Evolutionary conservation across 1,140 invertebrate genomes (phyloP).

Genomic region (Meloidogyne exigua): DNA sequence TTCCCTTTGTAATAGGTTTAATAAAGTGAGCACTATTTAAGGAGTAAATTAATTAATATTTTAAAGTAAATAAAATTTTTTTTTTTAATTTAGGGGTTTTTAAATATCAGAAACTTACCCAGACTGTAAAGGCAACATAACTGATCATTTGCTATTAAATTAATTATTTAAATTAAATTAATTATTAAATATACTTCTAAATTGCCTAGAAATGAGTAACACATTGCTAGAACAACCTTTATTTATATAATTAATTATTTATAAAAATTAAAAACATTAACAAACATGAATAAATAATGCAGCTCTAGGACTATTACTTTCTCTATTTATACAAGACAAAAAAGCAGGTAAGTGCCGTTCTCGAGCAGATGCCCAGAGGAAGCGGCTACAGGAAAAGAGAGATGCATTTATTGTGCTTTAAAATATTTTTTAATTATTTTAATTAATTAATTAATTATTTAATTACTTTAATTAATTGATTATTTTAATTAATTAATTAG

Average conservation of each 20-base stretch:
- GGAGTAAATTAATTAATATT: no score
- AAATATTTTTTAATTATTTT: background rate
- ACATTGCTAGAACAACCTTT: constrained; percentile 29
- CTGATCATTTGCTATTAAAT: constrained; percentile 23
- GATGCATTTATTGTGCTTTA: constrained; percentile 54
- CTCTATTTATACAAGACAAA: constrained; percentile 47
- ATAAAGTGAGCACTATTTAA: no score
- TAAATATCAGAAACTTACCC: constrained; percentile 18
- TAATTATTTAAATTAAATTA: no score
- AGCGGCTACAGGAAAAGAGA: constrained; percentile 53
- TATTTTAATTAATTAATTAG: no score
- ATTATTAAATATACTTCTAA: constrained; percentile 16
- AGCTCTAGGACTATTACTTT: constrained; percentile 47
- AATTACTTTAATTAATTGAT: no score
- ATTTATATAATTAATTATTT: no score
- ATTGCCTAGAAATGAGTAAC: constrained; percentile 42
- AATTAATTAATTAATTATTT: no score
- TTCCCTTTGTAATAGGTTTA: no score
- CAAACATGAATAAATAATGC: constrained; percentile 34
- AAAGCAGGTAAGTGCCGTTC: constrained; percentile 51
- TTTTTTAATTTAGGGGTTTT: no score
- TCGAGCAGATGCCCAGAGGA: constrained; percentile 47
- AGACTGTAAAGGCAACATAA: constrained; percentile 45
- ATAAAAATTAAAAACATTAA: no score
- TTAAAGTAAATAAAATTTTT: no score